These are phyloP conservation scores for Sinocyclocheilus grahami DNA, from an alignment of 2,113 vertebrate genomes.

Conservation along the genomic window DNA sequence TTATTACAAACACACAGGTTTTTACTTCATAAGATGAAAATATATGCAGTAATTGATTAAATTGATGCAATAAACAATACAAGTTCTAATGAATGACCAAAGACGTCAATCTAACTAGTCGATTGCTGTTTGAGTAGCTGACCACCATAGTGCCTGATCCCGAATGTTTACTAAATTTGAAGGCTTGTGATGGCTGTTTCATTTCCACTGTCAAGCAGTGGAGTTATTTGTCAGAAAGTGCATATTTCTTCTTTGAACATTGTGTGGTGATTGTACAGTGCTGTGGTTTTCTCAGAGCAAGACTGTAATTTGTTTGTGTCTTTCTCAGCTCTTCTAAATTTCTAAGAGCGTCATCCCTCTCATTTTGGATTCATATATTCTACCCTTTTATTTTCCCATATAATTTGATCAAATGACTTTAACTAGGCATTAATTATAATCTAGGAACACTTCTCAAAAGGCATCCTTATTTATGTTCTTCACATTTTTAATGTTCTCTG, in stretches of 20 bases:
- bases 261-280: background rate
- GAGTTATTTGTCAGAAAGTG: background rate
- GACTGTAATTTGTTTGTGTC: slow-evolving; percentile 6
- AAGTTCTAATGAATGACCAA: background rate
- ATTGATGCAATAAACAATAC: too few relatives aligned
- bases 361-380: background rate
- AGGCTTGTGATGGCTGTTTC: background rate
- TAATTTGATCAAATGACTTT: slow-evolving; percentile 15
- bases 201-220: background rate
- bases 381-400: slow-evolving; percentile 12
- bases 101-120: background rate
- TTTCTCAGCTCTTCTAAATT: background rate
- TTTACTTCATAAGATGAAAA: too few relatives aligned
- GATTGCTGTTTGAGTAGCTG: background rate
- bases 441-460: background rate
- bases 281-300: slow-evolving; percentile 7
- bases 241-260: background rate
- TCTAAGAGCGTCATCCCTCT: background rate
- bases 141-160: background rate
- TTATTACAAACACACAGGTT: background rate
- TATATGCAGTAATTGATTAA: too few relatives aligned
- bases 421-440: background rate
- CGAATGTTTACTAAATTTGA: background rate
- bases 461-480: background rate
- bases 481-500: background rate